Evolutionary conservation across 2,888 invertebrate species (phyloP).

Genomic region (Scaptomyza tumidula): DNA sequence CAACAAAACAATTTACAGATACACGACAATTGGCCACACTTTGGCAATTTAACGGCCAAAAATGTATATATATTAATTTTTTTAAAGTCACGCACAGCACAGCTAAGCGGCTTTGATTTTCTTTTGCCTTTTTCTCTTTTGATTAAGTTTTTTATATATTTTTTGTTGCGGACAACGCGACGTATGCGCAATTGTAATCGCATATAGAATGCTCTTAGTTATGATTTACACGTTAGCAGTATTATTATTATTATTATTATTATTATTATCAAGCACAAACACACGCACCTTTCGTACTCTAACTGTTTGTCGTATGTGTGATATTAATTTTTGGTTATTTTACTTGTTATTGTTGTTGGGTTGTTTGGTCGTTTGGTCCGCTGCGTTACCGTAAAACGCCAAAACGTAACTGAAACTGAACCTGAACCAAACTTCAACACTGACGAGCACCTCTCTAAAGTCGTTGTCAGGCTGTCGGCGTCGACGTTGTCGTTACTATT

Average conservation of each 20-base stretch:
- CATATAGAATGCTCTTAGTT: slow-evolving; percentile 43
- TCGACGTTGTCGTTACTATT: slow-evolving; percentile 24
- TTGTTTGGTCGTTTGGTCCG: slow-evolving; percentile 49
- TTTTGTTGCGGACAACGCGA: slow-evolving; percentile 41
- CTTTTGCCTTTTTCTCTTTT: background rate
- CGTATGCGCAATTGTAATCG: slow-evolving; percentile 69
- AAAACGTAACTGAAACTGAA: slow-evolving; percentile 79
- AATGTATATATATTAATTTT: slow-evolving; percentile 12
- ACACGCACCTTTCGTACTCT: slow-evolving; percentile 40
- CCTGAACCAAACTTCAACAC: slow-evolving; percentile 69
- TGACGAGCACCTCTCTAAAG: slow-evolving; percentile 62
- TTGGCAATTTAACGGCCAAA: slow-evolving; percentile 64
- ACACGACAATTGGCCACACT: slow-evolving; percentile 59
- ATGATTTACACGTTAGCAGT: slow-evolving; percentile 70
- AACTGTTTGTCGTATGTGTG: slow-evolving; percentile 43
- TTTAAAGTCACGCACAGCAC: slow-evolving; percentile 60
- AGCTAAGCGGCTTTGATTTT: slow-evolving; percentile 59
- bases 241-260: slow-evolving; percentile 22
- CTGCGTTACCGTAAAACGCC: slow-evolving; percentile 79
- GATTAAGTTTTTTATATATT: background rate
- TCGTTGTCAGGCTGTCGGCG: slow-evolving; percentile 46
- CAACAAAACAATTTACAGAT: slow-evolving; percentile 26
- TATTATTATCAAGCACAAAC: slow-evolving; percentile 49
- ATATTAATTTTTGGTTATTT: slow-evolving; percentile 6
- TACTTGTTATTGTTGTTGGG: slow-evolving; percentile 17